These are phyloP conservation scores for Pomacea canaliculata DNA, from an alignment of 2,888 invertebrate species.

Conservation along the genomic window DNA sequence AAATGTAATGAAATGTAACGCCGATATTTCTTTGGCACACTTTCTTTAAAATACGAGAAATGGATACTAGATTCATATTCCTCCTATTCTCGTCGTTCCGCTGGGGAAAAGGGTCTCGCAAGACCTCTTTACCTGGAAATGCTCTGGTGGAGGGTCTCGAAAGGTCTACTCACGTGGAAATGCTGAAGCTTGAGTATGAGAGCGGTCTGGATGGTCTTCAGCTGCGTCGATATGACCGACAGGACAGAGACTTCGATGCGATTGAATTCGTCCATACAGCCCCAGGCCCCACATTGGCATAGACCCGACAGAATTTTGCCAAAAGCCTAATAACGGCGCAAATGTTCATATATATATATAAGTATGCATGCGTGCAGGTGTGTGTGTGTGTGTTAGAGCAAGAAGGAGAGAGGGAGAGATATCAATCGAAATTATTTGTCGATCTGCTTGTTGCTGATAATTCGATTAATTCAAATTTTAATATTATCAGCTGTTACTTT, in stretches of 20 bases:
- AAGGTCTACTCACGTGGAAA: conserved; percentile 76
- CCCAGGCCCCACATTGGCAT: conserved; percentile 92
- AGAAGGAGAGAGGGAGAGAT: too few species aligned
- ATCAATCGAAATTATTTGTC: neutral
- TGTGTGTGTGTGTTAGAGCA: neutral
- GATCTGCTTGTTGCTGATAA: neutral
- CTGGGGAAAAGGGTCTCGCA: too few species aligned
- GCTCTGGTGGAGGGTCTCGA: too few species aligned
- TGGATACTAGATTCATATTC: too few species aligned
- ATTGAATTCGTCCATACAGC: conserved; percentile 73
- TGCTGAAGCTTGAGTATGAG: conserved; percentile 80
- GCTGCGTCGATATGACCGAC: conserved; percentile 91
- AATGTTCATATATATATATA: neutral
- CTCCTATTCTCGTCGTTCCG: too few species aligned
- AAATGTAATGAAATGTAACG: too few species aligned
- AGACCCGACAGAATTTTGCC: conserved; percentile 75
- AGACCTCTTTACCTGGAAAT: too few species aligned
- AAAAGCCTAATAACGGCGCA: conserved; percentile 75
- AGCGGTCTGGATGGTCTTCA: conserved; percentile 89
- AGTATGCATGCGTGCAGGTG: neutral
- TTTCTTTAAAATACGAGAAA: too few species aligned
- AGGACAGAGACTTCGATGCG: conserved; percentile 91
- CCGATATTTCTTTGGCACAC: too few species aligned
- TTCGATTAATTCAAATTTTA: neutral
- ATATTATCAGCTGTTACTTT: too few species aligned